Base-by-base conservation (phyloP, 2,888 invertebrate species). In the Neelides folsomi region DNA sequence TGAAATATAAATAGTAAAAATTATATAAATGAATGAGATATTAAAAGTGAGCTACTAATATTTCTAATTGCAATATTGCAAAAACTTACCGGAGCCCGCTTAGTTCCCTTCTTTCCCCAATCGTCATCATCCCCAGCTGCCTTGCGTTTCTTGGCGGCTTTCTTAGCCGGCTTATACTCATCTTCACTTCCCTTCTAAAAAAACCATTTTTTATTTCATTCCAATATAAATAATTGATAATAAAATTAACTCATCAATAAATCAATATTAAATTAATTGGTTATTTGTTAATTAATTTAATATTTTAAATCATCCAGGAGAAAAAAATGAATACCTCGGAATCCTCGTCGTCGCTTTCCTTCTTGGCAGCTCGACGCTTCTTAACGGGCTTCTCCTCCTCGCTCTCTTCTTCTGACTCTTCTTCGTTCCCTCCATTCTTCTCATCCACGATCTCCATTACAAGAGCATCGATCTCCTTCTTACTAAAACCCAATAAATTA, bases 401-500 rank as follows among this genome's bases (percentile, higher is more conserved):
- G 53, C 74, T 76, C 1, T 73, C 73, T 40, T 75, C 76, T 47
- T 72, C 73, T 1, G 69, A 68, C 5, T 52, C 53, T 59, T 71
- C 72, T 78, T 77, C 60, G 40, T 67, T 64, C 34, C 56, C 60
- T 18, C 68, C 67, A 36, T 72, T 69, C 57, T 72, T 72, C 57
- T 73, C 71, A 61, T 73, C 71, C 45, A 78, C 68, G 65, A 80
- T 81, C 61, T 86, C 83, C 83, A 89, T 85, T 7, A 92, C 86
- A 56, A 92, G 73, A 63, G 81, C 78, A 68, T 90, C 88, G n/a
- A 93, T 85, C 70, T 87, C 80, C 68, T 85, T 82, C 71, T 86
- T 89, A 66, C 87, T 83, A 45, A 71, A 66, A n/a, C n/a, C n/a
- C n/a, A n/a, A n/a, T n/a, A n/a, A n/a, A n/a, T n/a, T n/a, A 27